Evolutionary conservation across 2,888 invertebrate genomes (phyloP).

Genomic region (Melitaea athalia): DNA sequence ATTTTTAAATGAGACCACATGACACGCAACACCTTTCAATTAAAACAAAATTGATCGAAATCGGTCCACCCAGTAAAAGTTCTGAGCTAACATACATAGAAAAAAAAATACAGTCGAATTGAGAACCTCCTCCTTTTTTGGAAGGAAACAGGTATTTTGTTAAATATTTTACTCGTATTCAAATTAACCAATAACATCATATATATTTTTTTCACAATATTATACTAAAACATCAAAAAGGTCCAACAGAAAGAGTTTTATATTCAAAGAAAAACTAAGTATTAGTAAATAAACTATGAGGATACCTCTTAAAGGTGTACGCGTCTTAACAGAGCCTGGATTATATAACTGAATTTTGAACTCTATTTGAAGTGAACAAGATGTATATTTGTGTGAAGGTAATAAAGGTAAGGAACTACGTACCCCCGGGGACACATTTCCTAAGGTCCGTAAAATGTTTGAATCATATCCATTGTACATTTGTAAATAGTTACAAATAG

Average conservation of each 20-base stretch:
- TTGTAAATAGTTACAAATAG: neutral
- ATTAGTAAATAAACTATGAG: conserved; percentile 38
- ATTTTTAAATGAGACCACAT: too few relatives aligned
- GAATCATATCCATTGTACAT: neutral
- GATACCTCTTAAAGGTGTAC: conserved; percentile 20
- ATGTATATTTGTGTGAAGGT: neutral
- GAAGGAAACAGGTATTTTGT: too few relatives aligned
- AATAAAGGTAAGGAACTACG: neutral
- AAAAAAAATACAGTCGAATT: too few relatives aligned
- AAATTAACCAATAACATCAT: too few relatives aligned
- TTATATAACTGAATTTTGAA: neutral
- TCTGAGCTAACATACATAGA: too few relatives aligned
- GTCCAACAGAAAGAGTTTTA: neutral
- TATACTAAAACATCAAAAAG: neutral
- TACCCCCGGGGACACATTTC: neutral
- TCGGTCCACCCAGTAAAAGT: too few relatives aligned
- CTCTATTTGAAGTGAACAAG: neutral
- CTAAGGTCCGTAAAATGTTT: conserved; percentile 8
- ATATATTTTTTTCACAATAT: too few relatives aligned
- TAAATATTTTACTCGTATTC: too few relatives aligned
- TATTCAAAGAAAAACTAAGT: conserved; percentile 31
- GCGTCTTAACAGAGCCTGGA: neutral
- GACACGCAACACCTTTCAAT: too few relatives aligned
- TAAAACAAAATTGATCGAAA: too few relatives aligned
- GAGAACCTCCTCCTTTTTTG: too few relatives aligned